These are phyloP conservation scores for Drosophila limbata DNA, from an alignment of 2,888 invertebrate genomes.

Conservation along the genomic window DNA sequence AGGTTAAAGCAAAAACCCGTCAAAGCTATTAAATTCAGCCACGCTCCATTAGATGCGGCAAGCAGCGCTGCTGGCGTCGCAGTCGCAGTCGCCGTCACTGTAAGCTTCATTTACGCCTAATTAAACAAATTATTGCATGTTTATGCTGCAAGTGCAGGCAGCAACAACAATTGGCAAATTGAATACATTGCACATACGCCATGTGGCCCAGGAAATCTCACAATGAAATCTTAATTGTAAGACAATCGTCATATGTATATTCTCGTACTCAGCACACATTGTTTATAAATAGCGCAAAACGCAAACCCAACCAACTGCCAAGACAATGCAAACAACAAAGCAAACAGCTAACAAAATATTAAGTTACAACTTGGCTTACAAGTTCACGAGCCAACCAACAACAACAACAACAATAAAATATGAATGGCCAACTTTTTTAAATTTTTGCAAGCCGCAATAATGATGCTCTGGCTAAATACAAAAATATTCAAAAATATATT, in stretches of 20 bases:
- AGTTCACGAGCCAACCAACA: constrained; percentile 63
- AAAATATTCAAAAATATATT: not conserved
- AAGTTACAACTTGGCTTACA: constrained; percentile 70
- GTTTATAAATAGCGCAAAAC: constrained; percentile 70
- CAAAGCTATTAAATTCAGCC: constrained; percentile 72
- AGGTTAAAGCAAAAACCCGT: constrained; percentile 65
- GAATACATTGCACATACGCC: constrained; percentile 62
- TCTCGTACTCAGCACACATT: constrained; percentile 39
- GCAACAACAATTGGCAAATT: constrained; percentile 33
- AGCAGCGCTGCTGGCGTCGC: constrained; percentile 46
- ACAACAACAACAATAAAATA: constrained; percentile 6
- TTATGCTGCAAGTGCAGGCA: constrained; percentile 62
- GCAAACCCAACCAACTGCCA: constrained; percentile 33
- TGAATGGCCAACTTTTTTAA: constrained; percentile 29
- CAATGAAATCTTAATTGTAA: constrained; percentile 77
- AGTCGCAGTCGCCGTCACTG: constrained; percentile 38
- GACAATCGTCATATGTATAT: constrained; percentile 58
- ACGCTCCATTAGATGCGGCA: constrained; percentile 73
- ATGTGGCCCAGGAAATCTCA: constrained; percentile 71
- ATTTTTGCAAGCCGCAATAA: constrained; percentile 10
- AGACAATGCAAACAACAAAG: constrained; percentile 54
- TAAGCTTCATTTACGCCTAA: constrained; percentile 76
- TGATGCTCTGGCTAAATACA: constrained; percentile 30
- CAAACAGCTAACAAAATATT: constrained; percentile 51
- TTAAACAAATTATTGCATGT: constrained; percentile 79